These are phyloP conservation scores for Pseudococcus jackbeardsleyi DNA, from an alignment of 2,888 invertebrate species.

Conservation along the genomic window DNA sequence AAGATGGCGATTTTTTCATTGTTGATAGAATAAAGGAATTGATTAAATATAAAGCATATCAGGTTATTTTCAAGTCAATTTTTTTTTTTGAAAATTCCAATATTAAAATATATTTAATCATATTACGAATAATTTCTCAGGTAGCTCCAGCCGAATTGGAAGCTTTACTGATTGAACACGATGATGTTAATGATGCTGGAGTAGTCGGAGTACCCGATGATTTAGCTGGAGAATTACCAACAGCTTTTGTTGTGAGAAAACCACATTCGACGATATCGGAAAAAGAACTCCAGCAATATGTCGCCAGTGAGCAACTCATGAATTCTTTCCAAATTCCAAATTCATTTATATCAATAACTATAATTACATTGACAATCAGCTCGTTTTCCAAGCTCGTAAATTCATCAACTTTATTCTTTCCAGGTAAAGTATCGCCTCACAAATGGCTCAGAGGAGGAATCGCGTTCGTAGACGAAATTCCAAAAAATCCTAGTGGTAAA, in stretches of 20 bases:
- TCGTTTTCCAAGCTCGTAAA: background rate
- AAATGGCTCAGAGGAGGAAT: conserved; percentile 85
- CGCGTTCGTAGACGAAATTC: conserved; percentile 79
- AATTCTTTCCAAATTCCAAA: too few species aligned
- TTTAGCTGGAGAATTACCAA: conserved; percentile 81
- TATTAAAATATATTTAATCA: too few species aligned
- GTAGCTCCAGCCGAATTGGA: conserved; percentile 92
- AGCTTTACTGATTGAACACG: conserved; percentile 80
- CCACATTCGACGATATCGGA: conserved; percentile 74
- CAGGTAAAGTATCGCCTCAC: conserved; percentile 78
- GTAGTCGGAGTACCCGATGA: conserved; percentile 86
- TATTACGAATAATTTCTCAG: conserved; percentile 71
- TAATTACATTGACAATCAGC: too few species aligned
- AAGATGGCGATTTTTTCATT: conserved; percentile 71
- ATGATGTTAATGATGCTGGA: conserved; percentile 81
- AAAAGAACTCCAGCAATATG: conserved; percentile 74
- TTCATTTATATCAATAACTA: too few species aligned
- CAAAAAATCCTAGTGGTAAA: conserved; percentile 84
- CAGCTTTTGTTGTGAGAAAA: conserved; percentile 80
- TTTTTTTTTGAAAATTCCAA: too few species aligned
- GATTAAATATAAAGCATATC: conserved; percentile 74
- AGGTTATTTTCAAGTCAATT: conserved; percentile 69
- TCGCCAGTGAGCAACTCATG: conserved; percentile 75
- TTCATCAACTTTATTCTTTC: background rate
- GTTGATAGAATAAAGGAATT: conserved; percentile 73